Evolutionary conservation across 1,140 invertebrate species (phyloP).

Genomic region (Drosophila kikkawai): DNA sequence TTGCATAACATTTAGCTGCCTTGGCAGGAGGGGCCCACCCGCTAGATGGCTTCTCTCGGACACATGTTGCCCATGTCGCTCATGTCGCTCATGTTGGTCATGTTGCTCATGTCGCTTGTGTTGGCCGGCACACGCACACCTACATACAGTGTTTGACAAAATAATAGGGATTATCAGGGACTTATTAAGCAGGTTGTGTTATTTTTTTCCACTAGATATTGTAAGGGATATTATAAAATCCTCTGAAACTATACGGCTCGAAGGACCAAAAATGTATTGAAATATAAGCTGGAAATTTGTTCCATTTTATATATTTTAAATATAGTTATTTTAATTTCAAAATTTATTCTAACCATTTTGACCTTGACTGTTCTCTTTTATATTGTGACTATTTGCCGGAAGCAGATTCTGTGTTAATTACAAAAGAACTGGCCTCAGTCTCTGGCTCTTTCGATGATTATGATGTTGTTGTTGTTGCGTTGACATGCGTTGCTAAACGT

Average conservation of each 20-base stretch:
- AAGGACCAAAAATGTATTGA: neutral
- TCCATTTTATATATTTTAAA: too few species aligned
- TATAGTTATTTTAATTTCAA: too few species aligned
- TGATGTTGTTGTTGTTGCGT: constrained; percentile 66
- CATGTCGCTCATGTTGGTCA: constrained; percentile 39
- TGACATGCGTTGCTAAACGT: constrained; percentile 83
- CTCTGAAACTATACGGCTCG: neutral
- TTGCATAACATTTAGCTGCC: constrained; percentile 33
- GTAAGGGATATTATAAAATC: neutral
- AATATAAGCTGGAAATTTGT: neutral
- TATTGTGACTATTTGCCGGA: constrained; percentile 59
- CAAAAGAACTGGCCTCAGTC: constrained; percentile 51
- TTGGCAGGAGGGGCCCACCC: constrained; percentile 60
- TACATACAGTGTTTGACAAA: constrained; percentile 15
- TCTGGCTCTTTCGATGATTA: constrained; percentile 36
- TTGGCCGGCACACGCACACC: constrained; percentile 54
- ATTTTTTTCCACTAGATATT: neutral
- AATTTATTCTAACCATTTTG: too few species aligned
- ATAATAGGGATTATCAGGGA: neutral
- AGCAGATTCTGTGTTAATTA: constrained; percentile 81
- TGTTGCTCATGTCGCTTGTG: constrained; percentile 26
- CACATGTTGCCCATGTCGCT: constrained; percentile 74
- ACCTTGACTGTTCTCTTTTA: constrained; percentile 4
- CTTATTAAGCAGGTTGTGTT: neutral
- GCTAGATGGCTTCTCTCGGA: constrained; percentile 56